These are phyloP conservation scores for Podarcis raffonei DNA, from an alignment of 2,113 vertebrate genomes.

Conservation along the genomic window DNA sequence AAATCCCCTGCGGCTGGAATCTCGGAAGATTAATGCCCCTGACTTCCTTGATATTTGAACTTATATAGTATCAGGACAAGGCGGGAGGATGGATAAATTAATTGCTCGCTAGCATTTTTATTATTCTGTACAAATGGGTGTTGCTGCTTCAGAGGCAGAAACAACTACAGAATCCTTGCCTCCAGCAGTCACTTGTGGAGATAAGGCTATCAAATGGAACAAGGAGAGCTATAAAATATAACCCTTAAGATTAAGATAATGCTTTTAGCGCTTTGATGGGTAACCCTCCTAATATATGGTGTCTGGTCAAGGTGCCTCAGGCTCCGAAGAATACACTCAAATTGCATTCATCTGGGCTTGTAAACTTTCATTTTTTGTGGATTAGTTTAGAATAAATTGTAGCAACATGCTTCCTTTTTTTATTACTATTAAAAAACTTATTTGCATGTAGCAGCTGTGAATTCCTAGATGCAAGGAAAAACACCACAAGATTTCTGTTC, in stretches of 20 bases:
- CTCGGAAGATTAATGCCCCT: background rate
- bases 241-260: background rate
- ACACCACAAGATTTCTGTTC: background rate
- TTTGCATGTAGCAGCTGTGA: background rate
- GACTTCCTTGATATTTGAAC: background rate
- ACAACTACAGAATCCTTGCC: background rate
- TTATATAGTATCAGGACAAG: background rate
- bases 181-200: background rate
- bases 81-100: background rate
- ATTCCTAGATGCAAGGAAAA: background rate
- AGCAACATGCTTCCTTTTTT: background rate
- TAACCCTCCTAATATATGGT: background rate
- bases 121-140: background rate
- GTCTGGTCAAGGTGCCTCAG: background rate
- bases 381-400: constrained; percentile 22
- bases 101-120: background rate
- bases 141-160: background rate
- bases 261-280: background rate
- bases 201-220: background rate
- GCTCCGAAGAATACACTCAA: background rate
- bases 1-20: background rate
- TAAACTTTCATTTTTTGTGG: background rate
- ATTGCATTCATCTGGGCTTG: background rate
- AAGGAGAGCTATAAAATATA: background rate
- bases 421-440: background rate